Base-by-base conservation (phyloP, 1,140 invertebrate genomes). In the Nomia melanderi region DNA sequence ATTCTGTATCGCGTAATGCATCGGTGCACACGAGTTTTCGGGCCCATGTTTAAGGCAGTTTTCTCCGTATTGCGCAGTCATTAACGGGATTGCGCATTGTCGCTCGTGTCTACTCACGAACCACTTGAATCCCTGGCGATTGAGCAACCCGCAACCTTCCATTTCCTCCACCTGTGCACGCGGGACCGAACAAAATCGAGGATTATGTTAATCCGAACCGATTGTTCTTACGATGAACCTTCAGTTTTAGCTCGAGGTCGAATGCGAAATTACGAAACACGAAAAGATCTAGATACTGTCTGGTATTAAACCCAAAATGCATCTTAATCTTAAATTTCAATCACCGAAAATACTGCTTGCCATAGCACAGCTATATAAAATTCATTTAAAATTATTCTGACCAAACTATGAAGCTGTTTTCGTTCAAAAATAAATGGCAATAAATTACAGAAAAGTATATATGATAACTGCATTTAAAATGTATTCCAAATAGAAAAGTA, bases 131-230 rank as follows among this genome's bases (percentile, higher is more conserved):
- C 71, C 47, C 39, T 31, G 11, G 23, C 53, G 95, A 85, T 91
- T 95, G 94, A 44, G 94, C 94, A 41, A 95, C 93, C 66, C 94
- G 93, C 4, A 93, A 91, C 14, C 92, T 93, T 63, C 41, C 44
- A 27, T 27, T 14, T 29, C n/a, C n/a, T 36, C 4, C 33, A 11
- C 23, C 64, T 64, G 44, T 54, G 33, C 54, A 12, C 29, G 8
- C 29, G 31, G 3, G 33, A 44, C 25, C 27, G 17, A 39, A 39
- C 1, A 11, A 9, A 36, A 27, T 17, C 20, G 27, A 23, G 12
- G 20, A 14, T 31, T 31, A 62, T 41, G 59, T 14, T 39, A 39
- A 62, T 14, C 8, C 20, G 23, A 9, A 17, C n/a, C 33, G 33
- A 62, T 62, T 62, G n/a, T 62, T n/a, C 59, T 11, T 62, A 8